phyloP scores from a whole-genome alignment of 2,113 vertebrate species.

The Halcyon senegalensis region DNA sequence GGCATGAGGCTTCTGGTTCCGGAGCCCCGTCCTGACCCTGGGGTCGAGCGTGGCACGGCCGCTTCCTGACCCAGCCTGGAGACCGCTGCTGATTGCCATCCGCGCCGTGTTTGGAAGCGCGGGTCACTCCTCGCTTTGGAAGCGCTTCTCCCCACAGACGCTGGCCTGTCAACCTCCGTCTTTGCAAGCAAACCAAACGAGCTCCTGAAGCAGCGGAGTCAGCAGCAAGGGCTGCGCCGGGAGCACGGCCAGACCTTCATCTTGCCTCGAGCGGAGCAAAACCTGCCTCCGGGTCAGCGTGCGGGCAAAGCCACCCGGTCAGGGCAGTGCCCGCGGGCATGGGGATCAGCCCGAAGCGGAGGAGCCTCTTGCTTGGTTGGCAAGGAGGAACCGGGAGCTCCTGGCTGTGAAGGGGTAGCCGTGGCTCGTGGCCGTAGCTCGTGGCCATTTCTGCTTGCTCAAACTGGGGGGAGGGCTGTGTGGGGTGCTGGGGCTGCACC shows the following conservation, averaged over 20 bases:
- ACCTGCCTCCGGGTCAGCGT: fast-evolving
- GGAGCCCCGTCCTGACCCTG: not conserved
- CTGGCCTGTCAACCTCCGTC: not conserved
- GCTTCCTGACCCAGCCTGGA: not conserved
- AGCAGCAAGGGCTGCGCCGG: not conserved
- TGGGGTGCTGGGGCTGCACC: not conserved
- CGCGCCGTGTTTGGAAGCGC: fast-evolving
- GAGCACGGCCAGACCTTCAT: not conserved
- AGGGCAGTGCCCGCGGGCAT: not conserved
- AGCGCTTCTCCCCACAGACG: not conserved
- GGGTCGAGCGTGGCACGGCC: not conserved
- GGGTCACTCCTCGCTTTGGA: not conserved
- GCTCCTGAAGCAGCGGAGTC: not conserved
- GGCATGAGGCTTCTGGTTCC: not conserved
- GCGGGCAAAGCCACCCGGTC: not conserved
- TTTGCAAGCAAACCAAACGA: not conserved
- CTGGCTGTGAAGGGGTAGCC: not conserved
- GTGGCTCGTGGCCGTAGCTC: not conserved
- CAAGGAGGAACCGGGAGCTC: fast-evolving
- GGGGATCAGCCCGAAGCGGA: fast-evolving
- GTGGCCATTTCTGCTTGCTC: not conserved
- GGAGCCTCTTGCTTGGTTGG: not conserved
- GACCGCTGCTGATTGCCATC: not conserved
- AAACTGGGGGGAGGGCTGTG: fast-evolving
- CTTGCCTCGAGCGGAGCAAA: not conserved